phyloP scores from a whole-genome alignment of 2,113 vertebrate species.

The Hippocampus guttulatus region DNA sequence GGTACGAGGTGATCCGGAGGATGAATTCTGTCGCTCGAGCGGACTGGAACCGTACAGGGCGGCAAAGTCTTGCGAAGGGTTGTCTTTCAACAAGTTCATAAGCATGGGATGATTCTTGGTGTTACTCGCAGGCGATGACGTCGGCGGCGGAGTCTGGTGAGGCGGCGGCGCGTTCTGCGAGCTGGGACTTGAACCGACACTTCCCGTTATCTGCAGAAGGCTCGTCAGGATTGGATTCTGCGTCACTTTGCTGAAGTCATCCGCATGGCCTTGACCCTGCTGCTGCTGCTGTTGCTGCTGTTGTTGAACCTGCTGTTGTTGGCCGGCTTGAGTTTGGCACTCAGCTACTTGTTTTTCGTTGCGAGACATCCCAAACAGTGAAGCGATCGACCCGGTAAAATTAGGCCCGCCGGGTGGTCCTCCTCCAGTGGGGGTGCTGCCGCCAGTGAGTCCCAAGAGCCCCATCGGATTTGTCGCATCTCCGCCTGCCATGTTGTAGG shows the following conservation, averaged over 20 bases:
- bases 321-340: constrained; percentile 52
- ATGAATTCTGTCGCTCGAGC: constrained; percentile 93
- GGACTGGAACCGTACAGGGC: constrained; percentile 88
- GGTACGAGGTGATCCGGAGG: constrained; percentile 86
- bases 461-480: constrained; percentile 68
- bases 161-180: constrained; percentile 79
- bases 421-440: constrained; percentile 85
- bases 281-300: constrained; percentile 79
- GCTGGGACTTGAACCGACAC: constrained; percentile 90
- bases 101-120: constrained; percentile 99
- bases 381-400: constrained; percentile 79
- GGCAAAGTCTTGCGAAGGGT: constrained; percentile 93
- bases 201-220: constrained; percentile 94
- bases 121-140: constrained; percentile 95
- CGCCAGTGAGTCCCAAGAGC: constrained; percentile 82
- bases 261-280: constrained; percentile 75
- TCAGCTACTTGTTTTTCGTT: constrained; percentile 62
- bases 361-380: constrained; percentile 83
- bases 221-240: constrained; percentile 99
- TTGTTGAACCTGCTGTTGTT: constrained; percentile 78
- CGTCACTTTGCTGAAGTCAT: constrained; percentile 96
- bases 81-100: constrained; percentile 98
- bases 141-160: constrained; percentile 91
- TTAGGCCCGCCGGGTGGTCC: constrained; percentile 58
- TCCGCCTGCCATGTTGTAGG: constrained; percentile 88